These are phyloP conservation scores for Allolobophora icterica DNA, from an alignment of 2,888 invertebrate species.

Conservation along the genomic window DNA sequence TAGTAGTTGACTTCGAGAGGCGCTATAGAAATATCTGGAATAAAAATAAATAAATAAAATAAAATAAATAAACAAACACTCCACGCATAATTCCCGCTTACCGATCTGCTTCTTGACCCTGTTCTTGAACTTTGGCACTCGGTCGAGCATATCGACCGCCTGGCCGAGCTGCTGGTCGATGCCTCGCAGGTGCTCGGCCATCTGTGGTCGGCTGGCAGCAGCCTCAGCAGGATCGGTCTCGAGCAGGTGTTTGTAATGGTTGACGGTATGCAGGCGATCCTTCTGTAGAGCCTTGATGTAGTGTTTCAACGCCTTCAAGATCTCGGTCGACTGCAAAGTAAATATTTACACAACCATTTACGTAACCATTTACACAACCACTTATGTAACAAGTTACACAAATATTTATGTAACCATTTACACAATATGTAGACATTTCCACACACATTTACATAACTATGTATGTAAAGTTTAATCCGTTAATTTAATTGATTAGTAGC, in stretches of 20 bases:
- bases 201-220: conserved; percentile 53
- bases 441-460: too few species aligned
- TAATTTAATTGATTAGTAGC: too few species aligned
- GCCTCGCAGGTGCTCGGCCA: conserved; percentile 63
- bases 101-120: conserved; percentile 57
- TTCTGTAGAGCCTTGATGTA: conserved; percentile 92
- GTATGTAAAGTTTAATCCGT: too few species aligned
- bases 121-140: conserved; percentile 65
- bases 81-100: conserved; percentile 43
- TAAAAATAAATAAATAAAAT: not conserved
- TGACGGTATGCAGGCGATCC: conserved; percentile 92
- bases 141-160: conserved; percentile 86
- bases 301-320: conserved; percentile 91
- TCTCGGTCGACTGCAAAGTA: conserved; percentile 78
- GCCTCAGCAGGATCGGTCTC: conserved; percentile 83
- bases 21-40: too few species aligned
- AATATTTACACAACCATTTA: not conserved
- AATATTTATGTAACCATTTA: too few species aligned
- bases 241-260: conserved; percentile 91
- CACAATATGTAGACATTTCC: too few species aligned
- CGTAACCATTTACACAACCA: not conserved
- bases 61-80: not conserved
- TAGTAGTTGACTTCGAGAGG: too few species aligned
- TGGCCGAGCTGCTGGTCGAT: conserved; percentile 74
- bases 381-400: not conserved